Base-by-base conservation (phyloP, 2,113 vertebrate genomes). In the Nannobrachium achirus region DNA sequence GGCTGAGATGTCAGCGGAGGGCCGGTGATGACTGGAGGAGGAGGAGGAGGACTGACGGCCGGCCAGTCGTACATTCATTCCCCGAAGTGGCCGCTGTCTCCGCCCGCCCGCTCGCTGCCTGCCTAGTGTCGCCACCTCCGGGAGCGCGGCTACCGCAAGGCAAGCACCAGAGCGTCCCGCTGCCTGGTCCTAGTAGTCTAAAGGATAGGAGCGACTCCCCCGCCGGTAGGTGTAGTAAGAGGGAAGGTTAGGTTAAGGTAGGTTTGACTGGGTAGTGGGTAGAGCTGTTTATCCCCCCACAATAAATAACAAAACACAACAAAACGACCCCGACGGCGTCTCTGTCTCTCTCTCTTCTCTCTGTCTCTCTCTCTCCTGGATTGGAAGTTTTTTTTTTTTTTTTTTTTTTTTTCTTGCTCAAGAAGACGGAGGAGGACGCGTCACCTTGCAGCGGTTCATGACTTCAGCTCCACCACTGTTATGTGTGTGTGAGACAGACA, bases 41-140 rank as follows among this genome's bases (percentile, higher is more conserved):
- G n/a, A n/a, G n/a, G n/a, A n/a, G n/a, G n/a, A n/a, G 83, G 80
- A 91, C 83, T 82, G 86, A 90, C 89, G 86, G 88, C 86, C 89
- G 86, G 88, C 86, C 89, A 53, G 88, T 78, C 80, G 84, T n/a
- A 92, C 92, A 91, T 92, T 91, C 92, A 91, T 92, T 91, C 89
- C 88, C 89, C 82, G 84, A 83, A 89, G 88, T 80, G 66, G 56
- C 71, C 50, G 69, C 70, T 75, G 78, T 81, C 68, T 77, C 84
- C 45, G 61, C 79, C 86, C 76, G 82, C 81, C 86, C 72, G 78
- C 87, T 79, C 79, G n/a, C 48, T 15, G 11, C 48, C 10, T 19
- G 25, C 25, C 25, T 33, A 5, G 25, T n/a, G n/a, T 33, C 25
- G 25, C 25, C 25, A 33, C 25, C 25, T 4, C 25, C 25, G 25